Conservation (phyloP, 2,113 vertebrate species). For the Zapornia atra region DNA sequence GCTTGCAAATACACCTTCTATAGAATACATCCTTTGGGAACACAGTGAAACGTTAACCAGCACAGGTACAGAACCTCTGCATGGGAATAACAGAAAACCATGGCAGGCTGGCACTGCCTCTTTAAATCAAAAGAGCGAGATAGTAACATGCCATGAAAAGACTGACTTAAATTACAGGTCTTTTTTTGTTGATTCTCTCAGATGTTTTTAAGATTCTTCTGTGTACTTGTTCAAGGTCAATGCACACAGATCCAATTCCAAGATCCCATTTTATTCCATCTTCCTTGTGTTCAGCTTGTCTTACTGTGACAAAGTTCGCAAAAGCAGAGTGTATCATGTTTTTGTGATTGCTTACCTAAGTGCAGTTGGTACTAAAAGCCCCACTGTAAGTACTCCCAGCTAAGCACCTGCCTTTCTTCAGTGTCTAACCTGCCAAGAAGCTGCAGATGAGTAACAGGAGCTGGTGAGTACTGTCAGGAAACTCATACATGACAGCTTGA, state of each 20-base stretch:
- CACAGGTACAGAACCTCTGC: background rate
- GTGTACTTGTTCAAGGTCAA: background rate
- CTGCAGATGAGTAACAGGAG: background rate
- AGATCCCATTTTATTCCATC: background rate
- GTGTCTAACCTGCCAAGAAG: too few species aligned
- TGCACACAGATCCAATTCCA: background rate
- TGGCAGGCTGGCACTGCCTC: background rate
- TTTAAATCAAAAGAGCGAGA: background rate
- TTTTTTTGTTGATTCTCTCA: background rate
- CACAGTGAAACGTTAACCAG: background rate
- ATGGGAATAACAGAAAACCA: background rate
- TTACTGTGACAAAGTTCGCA: background rate
- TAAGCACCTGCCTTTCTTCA: background rate
- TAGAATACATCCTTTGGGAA: background rate
- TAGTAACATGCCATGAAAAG: background rate
- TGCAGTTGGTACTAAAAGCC: background rate
- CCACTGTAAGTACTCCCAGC: background rate
- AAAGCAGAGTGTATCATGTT: rapidly evolving
- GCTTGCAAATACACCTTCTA: background rate
- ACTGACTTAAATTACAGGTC: background rate
- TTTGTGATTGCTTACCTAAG: background rate
- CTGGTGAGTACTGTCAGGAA: background rate
- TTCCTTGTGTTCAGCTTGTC: background rate
- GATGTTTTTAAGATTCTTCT: background rate
- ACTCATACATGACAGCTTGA: background rate